A percentile compares a stretch with the other conserved stretches of the same genome.
Evolutionary conservation across 2,797 vertebrate genomes (phyloP).

Genomic region (Cichlasoma orientale): DNA sequence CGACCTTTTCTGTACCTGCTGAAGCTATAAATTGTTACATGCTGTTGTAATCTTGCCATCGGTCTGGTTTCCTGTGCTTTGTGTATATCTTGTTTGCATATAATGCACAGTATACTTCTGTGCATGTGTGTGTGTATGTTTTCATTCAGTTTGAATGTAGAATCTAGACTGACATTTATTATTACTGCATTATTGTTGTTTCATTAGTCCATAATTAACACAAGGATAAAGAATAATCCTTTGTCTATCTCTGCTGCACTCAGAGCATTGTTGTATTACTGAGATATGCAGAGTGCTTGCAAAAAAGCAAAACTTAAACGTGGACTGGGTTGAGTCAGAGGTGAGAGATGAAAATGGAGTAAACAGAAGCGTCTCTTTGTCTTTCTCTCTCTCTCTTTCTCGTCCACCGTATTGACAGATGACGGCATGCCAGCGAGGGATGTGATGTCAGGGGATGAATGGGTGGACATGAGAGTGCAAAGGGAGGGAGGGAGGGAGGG

Average conservation of each 20-base stretch:
- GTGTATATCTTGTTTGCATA: not conserved
- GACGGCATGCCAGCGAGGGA: slow-evolving; percentile 55
- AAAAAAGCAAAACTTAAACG: not conserved
- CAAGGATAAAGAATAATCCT: not conserved
- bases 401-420: slow-evolving; percentile 61
- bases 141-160: not conserved
- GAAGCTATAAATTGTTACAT: not conserved
- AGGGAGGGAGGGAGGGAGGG: slow-evolving; percentile 22
- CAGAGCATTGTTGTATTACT: not conserved
- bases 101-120: not conserved
- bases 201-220: not conserved
- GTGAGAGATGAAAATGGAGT: slow-evolving; percentile 9
- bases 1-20: not conserved
- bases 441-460: slow-evolving; percentile 61
- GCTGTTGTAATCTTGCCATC: not conserved
- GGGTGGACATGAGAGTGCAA: slow-evolving; percentile 36
- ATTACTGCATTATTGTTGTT: not conserved
- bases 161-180: not conserved
- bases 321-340: not conserved
- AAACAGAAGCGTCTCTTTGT: not conserved
- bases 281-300: not conserved
- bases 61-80: not conserved
- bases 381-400: slow-evolving; percentile 1
- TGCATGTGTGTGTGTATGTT: not conserved
- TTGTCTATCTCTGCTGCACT: not conserved